Evolutionary conservation across 2,797 vertebrate genomes (phyloP).

Genomic region (Tolypeutes matacus): DNA sequence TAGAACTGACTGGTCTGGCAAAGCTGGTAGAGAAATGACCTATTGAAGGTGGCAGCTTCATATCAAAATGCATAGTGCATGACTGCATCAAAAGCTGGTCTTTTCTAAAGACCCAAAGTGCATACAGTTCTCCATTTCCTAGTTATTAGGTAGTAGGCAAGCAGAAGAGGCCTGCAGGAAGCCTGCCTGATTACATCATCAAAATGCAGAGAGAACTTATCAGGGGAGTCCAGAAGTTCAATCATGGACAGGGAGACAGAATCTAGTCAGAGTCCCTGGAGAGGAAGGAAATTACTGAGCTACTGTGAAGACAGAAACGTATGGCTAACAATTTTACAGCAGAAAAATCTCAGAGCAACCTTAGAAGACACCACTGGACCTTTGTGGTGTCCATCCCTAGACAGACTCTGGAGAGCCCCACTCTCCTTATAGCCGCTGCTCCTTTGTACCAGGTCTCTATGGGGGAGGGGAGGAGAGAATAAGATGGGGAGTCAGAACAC

Average conservation of each 20-base stretch:
- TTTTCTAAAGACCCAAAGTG: conserved; percentile 18
- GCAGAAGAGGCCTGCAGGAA: background rate
- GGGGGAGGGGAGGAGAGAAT: fast-evolving
- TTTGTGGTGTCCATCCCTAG: background rate
- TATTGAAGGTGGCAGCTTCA: conserved; percentile 41
- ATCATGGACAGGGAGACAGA: background rate
- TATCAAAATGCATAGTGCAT: conserved; percentile 23
- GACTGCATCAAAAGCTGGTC: background rate
- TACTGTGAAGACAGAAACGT: background rate
- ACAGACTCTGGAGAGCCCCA: background rate
- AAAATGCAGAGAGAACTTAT: background rate
- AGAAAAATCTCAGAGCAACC: background rate
- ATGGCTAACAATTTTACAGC: background rate
- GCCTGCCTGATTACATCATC: background rate
- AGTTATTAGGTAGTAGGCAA: background rate
- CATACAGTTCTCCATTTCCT: background rate
- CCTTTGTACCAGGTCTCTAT: background rate
- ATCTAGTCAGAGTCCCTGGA: background rate
- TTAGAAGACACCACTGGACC: background rate
- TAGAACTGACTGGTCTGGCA: conserved; percentile 17
- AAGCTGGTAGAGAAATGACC: conserved; percentile 44
- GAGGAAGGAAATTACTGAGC: background rate
- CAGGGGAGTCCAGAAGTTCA: background rate
- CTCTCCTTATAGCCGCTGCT: background rate
- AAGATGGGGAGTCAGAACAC: background rate